These are phyloP conservation scores for Agrochola lychnidis DNA, from an alignment of 2,888 invertebrate species.

Conservation along the genomic window DNA sequence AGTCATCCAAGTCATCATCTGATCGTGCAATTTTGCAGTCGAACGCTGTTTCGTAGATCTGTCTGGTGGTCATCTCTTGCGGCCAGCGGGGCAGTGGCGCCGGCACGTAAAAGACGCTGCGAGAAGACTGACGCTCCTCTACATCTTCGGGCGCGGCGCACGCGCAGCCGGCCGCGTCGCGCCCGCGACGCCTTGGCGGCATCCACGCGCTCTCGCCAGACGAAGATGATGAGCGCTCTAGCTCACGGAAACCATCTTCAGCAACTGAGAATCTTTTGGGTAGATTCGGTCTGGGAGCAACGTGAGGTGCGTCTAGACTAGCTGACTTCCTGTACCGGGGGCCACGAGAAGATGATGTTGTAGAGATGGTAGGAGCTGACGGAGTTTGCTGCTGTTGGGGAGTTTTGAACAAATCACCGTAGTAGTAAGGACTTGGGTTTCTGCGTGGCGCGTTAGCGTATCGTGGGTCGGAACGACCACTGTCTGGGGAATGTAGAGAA, in stretches of 20 bases:
- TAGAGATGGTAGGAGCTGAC: slow-evolving; percentile 87
- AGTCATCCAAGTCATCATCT: slow-evolving; percentile 95
- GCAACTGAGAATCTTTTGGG: slow-evolving; percentile 93
- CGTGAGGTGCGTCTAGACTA: slow-evolving; percentile 94
- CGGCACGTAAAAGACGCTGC: slow-evolving; percentile 93
- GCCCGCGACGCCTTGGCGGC: slow-evolving; percentile 93
- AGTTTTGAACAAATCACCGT: slow-evolving; percentile 93
- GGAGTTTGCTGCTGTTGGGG: slow-evolving; percentile 85
- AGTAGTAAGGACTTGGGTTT: slow-evolving; percentile 96
- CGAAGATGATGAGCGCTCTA: slow-evolving; percentile 90
- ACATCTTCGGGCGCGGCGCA: slow-evolving; percentile 93
- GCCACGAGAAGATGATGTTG: slow-evolving; percentile 85
- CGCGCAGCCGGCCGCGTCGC: slow-evolving; percentile 93
- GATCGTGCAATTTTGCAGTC: slow-evolving; percentile 96
- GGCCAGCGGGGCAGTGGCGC: slow-evolving; percentile 92
- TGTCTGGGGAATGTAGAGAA: slow-evolving; percentile 93
- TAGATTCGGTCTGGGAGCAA: slow-evolving; percentile 91
- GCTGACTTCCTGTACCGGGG: slow-evolving; percentile 93
- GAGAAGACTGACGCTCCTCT: slow-evolving; percentile 92
- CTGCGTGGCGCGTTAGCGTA: slow-evolving; percentile 91
- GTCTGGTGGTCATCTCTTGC: slow-evolving; percentile 92
- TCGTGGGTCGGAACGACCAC: slow-evolving; percentile 90
- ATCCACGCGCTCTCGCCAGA: slow-evolving; percentile 92
- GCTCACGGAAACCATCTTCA: slow-evolving; percentile 92
- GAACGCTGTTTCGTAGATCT: slow-evolving; percentile 97